These are phyloP conservation scores for Pterocles gutturalis DNA, from an alignment of 2,113 vertebrate species.

Conservation along the genomic window DNA sequence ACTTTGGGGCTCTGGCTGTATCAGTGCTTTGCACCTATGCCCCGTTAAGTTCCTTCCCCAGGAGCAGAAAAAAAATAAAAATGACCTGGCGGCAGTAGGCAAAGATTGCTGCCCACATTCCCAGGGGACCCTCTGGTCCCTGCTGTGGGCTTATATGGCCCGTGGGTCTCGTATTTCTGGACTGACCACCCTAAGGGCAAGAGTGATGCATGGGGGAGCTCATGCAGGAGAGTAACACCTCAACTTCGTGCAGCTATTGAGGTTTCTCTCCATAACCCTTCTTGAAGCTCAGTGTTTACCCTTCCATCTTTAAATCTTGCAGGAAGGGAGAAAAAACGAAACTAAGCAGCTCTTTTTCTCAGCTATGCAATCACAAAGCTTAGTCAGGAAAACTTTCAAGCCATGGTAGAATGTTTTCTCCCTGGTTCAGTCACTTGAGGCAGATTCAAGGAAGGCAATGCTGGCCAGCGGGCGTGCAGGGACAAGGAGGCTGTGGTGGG, in stretches of 20 bases:
- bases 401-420: neutral
- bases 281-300: neutral
- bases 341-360: neutral
- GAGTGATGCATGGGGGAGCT: neutral
- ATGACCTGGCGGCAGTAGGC: neutral
- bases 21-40: neutral
- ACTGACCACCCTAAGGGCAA: neutral
- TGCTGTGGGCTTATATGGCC: neutral
- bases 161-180: neutral
- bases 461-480: neutral
- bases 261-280: neutral
- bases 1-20: neutral
- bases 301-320: neutral
- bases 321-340: neutral
- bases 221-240: neutral
- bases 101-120: neutral
- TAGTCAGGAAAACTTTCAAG: neutral
- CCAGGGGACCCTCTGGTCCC: neutral
- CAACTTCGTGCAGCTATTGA: neutral
- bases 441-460: rapidly evolving
- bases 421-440: rapidly evolving
- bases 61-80: neutral
- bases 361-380: neutral
- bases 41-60: neutral
- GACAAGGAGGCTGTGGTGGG: neutral